Conservation (phyloP, 2,888 invertebrate species). For the Lydus trimaculatus region DNA sequence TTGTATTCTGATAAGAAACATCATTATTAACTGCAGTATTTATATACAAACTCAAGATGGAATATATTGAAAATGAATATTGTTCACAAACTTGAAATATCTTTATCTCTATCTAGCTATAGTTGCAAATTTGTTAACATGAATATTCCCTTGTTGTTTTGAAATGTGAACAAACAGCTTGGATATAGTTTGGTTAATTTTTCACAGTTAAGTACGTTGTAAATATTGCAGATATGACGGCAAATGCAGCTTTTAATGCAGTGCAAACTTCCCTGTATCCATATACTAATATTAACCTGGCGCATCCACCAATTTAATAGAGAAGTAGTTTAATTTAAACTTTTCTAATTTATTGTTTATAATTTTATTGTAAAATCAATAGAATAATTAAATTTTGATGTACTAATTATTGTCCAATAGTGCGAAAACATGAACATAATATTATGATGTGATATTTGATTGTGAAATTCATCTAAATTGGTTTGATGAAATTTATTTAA, state of each 20-base stretch:
- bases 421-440: slow-evolving; percentile 3
- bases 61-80: neutral
- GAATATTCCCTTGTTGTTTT: neutral
- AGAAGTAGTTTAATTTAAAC: neutral
- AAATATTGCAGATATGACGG: slow-evolving; percentile 5
- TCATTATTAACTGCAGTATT: no score
- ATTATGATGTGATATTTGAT: neutral
- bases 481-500: slow-evolving; percentile 3
- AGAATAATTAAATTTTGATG: neutral
- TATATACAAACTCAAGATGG: neutral
- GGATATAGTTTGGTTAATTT: neutral
- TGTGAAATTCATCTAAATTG: neutral
- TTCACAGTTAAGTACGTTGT: neutral
- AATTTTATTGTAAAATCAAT: no score
- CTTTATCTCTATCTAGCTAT: no score
- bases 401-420: neutral
- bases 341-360: neutral
- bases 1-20: neutral
- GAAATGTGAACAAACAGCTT: neutral
- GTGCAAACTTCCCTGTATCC: neutral
- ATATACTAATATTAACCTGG: slow-evolving; percentile 11
- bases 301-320: slow-evolving; percentile 23
- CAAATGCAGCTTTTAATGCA: slow-evolving; percentile 2
- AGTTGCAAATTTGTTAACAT: neutral
- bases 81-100: neutral